Evolutionary conservation across 1,140 invertebrate genomes (phyloP).

Genomic region (Tetragonula clypearis): DNA sequence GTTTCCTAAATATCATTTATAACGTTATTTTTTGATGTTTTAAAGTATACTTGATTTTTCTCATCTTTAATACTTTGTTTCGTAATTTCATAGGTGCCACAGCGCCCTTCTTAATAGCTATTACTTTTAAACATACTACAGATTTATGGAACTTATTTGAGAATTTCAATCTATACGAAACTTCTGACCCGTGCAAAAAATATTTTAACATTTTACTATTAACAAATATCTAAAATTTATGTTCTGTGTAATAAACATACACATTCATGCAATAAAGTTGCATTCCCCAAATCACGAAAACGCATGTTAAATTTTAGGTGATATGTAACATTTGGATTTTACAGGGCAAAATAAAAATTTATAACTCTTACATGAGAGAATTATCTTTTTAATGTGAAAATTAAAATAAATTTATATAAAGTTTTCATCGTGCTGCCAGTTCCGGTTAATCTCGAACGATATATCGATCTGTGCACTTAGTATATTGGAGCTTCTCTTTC

Average conservation of each 20-base stretch:
- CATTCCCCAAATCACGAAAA: not conserved
- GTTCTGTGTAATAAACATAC: not conserved
- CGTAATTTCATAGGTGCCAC: not conserved
- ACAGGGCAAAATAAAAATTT: not conserved
- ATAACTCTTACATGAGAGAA: not conserved
- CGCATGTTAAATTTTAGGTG: not conserved
- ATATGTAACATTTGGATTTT: not conserved
- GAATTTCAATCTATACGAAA: not conserved
- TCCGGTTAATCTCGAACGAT: constrained; percentile 45
- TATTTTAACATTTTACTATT: not conserved
- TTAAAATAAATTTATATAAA: constrained; percentile 7
- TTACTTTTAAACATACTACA: constrained; percentile 17
- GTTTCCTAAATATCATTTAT: not conserved
- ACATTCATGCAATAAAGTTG: no score
- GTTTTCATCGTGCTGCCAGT: not conserved
- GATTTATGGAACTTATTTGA: not conserved
- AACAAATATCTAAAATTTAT: not conserved
- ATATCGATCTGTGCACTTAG: constrained; percentile 24
- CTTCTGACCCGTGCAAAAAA: not conserved
- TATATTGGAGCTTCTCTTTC: constrained; percentile 35
- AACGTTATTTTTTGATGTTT: not conserved
- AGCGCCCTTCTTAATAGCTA: not conserved
- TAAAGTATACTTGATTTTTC: constrained; percentile 11
- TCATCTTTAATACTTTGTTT: constrained; percentile 7
- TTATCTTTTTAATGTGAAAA: not conserved